Percentiles rank a stretch among this genome's conserved stretches.
These are phyloP conservation scores for Eriocheir sinensis DNA, from an alignment of 1,140 invertebrate genomes.

Conservation along the genomic window DNA sequence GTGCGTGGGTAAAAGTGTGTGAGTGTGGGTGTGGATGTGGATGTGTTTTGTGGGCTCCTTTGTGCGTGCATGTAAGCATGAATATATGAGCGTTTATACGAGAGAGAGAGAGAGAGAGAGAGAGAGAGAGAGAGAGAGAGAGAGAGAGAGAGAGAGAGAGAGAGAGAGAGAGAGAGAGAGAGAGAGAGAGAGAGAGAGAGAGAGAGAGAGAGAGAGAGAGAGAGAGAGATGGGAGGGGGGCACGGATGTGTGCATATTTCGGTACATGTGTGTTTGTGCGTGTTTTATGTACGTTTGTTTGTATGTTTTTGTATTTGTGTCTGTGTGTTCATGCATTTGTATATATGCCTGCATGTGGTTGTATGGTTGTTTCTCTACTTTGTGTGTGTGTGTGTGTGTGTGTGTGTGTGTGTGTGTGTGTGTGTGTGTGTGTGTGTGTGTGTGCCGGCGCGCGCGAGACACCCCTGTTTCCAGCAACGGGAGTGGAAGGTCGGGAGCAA, in stretches of 20 bases:
- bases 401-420: conserved; percentile 15
- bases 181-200: conserved; percentile 1
- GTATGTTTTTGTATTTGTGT: conserved; percentile 37
- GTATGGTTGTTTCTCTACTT: no score
- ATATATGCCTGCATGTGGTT: not conserved
- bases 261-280: conserved; percentile 34
- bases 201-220: not conserved
- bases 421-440: not conserved
- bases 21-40: not conserved
- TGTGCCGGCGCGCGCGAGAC: not conserved
- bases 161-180: conserved; percentile 18
- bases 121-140: no score
- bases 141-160: not conserved
- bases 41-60: not conserved
- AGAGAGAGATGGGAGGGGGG: not conserved
- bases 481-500: not conserved
- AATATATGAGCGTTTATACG: not conserved
- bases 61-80: not conserved
- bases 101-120: no score
- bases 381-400: not conserved
- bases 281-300: conserved; percentile 33
- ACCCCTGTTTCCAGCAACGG: not conserved
- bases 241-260: conserved; percentile 28
- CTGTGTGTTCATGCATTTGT: not conserved
- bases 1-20: no score